Conservation (phyloP, 2,888 invertebrate genomes). For the Leptogaster cylindrica region DNA sequence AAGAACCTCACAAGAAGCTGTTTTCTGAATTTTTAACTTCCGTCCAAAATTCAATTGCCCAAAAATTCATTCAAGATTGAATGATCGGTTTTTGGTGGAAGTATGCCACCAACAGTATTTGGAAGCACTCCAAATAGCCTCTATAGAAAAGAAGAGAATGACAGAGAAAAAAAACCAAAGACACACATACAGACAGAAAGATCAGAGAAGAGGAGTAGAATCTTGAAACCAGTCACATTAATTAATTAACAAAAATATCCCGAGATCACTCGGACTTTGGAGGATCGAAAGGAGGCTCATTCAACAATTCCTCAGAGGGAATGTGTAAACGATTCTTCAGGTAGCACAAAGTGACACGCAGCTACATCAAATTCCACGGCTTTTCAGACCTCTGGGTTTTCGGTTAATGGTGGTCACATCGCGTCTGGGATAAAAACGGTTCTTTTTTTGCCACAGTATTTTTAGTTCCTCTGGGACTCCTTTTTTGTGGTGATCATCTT, state of each 20-base stretch:
- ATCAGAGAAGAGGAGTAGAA: not conserved
- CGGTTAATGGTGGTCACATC: conserved; percentile 28
- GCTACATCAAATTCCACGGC: conserved; percentile 47
- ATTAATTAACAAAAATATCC: conserved; percentile 33
- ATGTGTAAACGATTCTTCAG: conserved; percentile 35
- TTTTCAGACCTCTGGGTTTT: conserved; percentile 34
- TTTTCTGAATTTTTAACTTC: conserved; percentile 14
- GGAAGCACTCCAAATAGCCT: not conserved
- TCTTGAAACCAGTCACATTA: conserved; percentile 22
- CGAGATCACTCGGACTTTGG: not conserved
- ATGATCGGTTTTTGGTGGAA: too few species aligned
- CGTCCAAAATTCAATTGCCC: conserved; percentile 9
- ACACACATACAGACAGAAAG: not conserved
- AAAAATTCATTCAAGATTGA: conserved; percentile 24
- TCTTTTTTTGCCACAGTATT: not conserved
- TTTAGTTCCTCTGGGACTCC: conserved; percentile 20
- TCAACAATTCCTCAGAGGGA: conserved; percentile 4
- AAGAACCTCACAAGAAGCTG: conserved; percentile 45
- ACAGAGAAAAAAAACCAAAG: too few species aligned
- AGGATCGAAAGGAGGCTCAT: not conserved
- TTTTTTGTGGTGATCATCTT: not conserved
- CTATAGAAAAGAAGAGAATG: too few species aligned
- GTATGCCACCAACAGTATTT: not conserved
- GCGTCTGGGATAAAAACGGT: conserved; percentile 10
- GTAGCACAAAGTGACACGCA: conserved; percentile 47